Evolutionary conservation across 2,113 vertebrate species (phyloP), one percentile per base, ranked within the genome.

Genomic region (Platysteira castanea): DNA sequence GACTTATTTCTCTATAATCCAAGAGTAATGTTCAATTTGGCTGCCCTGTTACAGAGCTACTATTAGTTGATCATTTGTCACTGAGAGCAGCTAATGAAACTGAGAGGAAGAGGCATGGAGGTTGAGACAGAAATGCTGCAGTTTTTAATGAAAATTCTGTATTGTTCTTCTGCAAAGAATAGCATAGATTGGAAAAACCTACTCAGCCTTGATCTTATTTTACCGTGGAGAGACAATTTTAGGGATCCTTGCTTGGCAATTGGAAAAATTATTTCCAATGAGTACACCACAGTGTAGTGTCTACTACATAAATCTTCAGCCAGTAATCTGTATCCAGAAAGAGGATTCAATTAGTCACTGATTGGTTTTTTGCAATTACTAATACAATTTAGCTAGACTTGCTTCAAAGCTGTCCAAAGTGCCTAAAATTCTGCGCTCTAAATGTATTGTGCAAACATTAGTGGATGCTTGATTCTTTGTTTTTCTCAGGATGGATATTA

Each of bases 261-360:
- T 83, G 68, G 52, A 63, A 35, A 83, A 87, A 74, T 80, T 35
- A 69, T 47, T 90, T 94, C 39, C 59, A 77, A 80, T 70, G 33
- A 71, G 15, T 86, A 52, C 11, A 77, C 41, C 54, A 74, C 42
- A 95, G 22, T 33, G 26, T 31, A n/a, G 16, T 33, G 53, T 64
- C 31, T 46, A 50, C 64, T 90, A 47, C 80, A 49, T 86, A 78
- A 89, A 90, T 93, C 79, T 94, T 91, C 64, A 93, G 31, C 37
- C 61, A 78, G 53, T 90, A 71, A 81, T 93, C 69, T 86, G 31
- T 75, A 74, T 81, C 68, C 92, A 94, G 92, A 93, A 84, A 90
- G 88, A 84, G 44, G 76, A 94, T 92, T 95, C 93, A 95, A 84
- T 96, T 95, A 78, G 64, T 81, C 68, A 24, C 60, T 78, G 85